Percentiles rank a stretch among this genome's conserved stretches.
Evolutionary conservation across 2,797 vertebrate species (phyloP).

Genomic region (Lepus oiostolus): DNA sequence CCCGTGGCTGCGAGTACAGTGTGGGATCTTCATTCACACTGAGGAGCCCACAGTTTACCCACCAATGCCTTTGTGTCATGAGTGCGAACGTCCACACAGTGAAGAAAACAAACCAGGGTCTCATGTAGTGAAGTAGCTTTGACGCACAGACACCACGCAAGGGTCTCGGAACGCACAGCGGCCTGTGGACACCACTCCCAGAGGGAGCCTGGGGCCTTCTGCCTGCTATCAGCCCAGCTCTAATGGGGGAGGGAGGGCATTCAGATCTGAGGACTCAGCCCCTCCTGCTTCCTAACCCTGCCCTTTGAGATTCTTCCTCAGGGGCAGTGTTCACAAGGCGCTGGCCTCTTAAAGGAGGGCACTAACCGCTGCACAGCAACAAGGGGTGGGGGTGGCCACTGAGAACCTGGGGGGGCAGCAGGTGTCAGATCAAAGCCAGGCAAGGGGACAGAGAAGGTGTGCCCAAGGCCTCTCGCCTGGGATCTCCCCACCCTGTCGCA

Average conservation of each 20-base stretch:
- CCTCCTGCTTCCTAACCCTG: neutral
- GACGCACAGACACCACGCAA: neutral
- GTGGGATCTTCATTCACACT: neutral
- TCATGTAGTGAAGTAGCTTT: neutral
- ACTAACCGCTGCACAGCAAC: constrained; percentile 51
- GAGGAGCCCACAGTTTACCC: neutral
- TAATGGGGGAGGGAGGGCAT: neutral
- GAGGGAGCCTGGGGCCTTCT: neutral
- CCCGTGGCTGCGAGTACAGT: neutral
- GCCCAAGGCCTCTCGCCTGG: neutral
- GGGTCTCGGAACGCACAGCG: neutral
- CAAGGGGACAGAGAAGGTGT: neutral
- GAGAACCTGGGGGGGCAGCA: constrained; percentile 4
- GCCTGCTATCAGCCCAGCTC: constrained; percentile 26
- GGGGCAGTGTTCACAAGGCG: neutral
- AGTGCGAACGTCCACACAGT: neutral
- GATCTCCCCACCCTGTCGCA: neutral
- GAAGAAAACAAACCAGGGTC: neutral
- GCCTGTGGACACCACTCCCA: neutral
- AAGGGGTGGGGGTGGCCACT: neutral
- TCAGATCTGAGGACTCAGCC: neutral
- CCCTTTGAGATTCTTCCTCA: constrained; percentile 37
- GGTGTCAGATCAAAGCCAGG: neutral
- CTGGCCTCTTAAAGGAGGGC: neutral
- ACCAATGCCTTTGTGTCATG: neutral